Percentiles rank a stretch among this genome's conserved stretches.
These are phyloP conservation scores for Hippolais icterina DNA, from an alignment of 2,113 vertebrate species.

Conservation along the genomic window DNA sequence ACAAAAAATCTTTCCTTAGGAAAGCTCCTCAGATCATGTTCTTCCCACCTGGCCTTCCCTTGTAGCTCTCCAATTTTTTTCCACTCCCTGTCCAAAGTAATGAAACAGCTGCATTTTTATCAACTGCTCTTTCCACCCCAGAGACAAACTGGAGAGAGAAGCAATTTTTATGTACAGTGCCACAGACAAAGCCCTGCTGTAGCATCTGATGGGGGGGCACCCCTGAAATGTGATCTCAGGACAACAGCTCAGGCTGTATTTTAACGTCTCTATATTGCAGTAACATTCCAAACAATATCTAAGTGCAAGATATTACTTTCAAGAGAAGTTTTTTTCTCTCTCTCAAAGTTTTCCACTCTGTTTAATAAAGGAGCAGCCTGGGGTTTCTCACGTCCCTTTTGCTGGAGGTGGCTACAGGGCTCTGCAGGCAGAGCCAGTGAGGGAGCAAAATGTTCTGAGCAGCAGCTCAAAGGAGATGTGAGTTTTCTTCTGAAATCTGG, in stretches of 20 bases:
- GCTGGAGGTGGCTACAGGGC: not conserved
- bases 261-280: not conserved
- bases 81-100: not conserved
- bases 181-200: not conserved
- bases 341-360: not conserved
- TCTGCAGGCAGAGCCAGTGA: not conserved
- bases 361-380: not conserved
- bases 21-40: not conserved
- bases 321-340: not conserved
- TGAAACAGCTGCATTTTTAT: constrained; percentile 25
- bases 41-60: not conserved
- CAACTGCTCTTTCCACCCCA: not conserved
- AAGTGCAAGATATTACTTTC: constrained; percentile 25
- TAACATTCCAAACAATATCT: not conserved
- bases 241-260: not conserved
- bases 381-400: not conserved
- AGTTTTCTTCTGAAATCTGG: constrained; percentile 14
- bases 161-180: not conserved
- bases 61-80: not conserved
- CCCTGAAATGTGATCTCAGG: not conserved
- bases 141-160: not conserved
- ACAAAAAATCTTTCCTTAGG: not conserved
- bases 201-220: not conserved
- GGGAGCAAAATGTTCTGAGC: constrained; percentile 38
- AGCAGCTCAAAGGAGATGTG: not conserved